These are phyloP conservation scores for Drosophila nigromelanica DNA, from an alignment of 1,140 invertebrate genomes.

Conservation along the genomic window DNA sequence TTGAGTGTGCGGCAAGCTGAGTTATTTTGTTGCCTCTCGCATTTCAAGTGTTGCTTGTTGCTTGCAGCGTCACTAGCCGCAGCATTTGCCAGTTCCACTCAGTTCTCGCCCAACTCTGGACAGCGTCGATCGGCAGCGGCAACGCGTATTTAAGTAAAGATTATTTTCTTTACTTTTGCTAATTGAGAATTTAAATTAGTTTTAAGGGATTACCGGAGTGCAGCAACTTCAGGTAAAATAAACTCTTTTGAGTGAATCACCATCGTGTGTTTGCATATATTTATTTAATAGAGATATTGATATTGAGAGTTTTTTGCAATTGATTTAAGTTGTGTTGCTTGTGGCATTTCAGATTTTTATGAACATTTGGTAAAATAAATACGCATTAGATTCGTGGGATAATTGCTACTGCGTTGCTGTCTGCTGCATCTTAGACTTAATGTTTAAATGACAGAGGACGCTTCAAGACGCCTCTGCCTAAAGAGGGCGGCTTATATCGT, in stretches of 20 bases:
- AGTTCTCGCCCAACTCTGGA: slow-evolving; percentile 46
- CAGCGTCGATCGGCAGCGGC: slow-evolving; percentile 45
- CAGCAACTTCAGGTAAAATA: slow-evolving; percentile 1
- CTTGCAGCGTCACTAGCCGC: slow-evolving; percentile 22
- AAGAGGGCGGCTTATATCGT: too few species aligned
- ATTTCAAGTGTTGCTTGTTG: slow-evolving; percentile 46
- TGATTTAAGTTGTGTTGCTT: too few species aligned
- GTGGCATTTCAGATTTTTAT: too few species aligned
- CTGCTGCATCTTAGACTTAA: too few species aligned
- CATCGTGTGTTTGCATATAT: background rate
- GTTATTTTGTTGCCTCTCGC: slow-evolving; percentile 42
- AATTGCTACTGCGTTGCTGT: too few species aligned
- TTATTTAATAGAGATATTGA: too few species aligned
- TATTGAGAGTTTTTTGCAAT: too few species aligned
- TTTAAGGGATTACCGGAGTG: slow-evolving; percentile 4
- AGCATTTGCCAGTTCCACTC: slow-evolving; percentile 17
- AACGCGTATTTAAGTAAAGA: slow-evolving; percentile 14
- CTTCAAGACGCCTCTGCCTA: too few species aligned
- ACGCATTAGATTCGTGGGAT: too few species aligned
- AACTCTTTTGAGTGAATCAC: background rate
- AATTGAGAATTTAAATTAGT: slow-evolving; percentile 8
- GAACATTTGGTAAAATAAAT: too few species aligned
- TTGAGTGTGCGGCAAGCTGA: slow-evolving; percentile 34
- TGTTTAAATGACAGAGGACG: too few species aligned
- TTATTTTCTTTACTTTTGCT: background rate